A percentile compares a stretch with the other conserved stretches of the same genome.
Conservation (phyloP, 1,140 invertebrate genomes). For the Eriosoma lanigerum region DNA sequence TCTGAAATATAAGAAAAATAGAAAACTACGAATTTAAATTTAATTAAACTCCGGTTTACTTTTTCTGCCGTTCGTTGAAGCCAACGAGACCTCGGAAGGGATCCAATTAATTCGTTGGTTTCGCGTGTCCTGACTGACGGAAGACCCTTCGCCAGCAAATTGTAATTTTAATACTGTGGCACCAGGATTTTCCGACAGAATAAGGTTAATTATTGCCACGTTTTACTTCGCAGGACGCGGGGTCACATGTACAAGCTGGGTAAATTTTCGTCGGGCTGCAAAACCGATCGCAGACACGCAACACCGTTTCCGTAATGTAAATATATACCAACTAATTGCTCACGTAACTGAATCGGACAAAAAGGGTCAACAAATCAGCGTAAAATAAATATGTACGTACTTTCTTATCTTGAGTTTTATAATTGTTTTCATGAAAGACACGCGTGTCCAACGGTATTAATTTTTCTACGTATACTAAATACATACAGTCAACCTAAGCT, state of each 20-base stretch:
- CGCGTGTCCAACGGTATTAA: neutral
- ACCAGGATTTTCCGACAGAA: neutral
- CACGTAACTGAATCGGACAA: neutral
- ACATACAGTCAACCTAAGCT: no score
- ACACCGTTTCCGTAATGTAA: neutral
- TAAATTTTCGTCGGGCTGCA: neutral
- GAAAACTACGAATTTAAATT: slow-evolving; percentile 20
- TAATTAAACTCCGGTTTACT: slow-evolving; percentile 16
- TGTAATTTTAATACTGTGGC: slow-evolving; percentile 19
- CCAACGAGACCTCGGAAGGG: neutral
- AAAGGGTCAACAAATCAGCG: neutral
- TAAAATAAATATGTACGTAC: neutral
- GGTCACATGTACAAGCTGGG: neutral
- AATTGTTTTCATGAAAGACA: neutral
- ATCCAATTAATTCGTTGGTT: slow-evolving; percentile 15
- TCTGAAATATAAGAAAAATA: neutral
- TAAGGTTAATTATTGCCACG: slow-evolving; percentile 13
- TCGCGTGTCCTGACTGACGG: slow-evolving; percentile 14
- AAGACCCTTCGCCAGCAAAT: slow-evolving; percentile 25
- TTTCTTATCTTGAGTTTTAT: neutral
- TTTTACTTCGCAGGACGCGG: neutral
- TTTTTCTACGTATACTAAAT: no score
- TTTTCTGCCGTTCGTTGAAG: no score
- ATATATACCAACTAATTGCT: neutral
- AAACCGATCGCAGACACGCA: slow-evolving; percentile 1